Evolutionary conservation across 2,113 vertebrate genomes (phyloP).

Genomic region (Oplegnathus fasciatus): DNA sequence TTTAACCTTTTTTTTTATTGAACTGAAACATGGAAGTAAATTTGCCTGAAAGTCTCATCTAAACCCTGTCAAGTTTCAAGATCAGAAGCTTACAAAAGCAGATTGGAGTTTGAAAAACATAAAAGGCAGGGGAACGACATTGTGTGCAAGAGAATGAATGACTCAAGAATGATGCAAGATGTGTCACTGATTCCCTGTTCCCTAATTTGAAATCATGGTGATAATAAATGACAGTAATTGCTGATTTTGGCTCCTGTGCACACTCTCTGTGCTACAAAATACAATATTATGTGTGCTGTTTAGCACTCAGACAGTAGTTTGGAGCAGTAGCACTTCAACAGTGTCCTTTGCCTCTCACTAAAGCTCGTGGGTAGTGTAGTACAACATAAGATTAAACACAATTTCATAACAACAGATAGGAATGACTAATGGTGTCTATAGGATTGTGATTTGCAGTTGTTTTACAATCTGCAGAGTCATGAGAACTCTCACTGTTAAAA

Average conservation of each 20-base stretch:
- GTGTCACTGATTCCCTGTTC: slow-evolving; percentile 5
- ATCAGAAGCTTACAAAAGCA: slow-evolving; percentile 24
- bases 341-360: not conserved
- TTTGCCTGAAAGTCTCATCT: slow-evolving; percentile 20
- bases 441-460: not conserved
- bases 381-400: not conserved
- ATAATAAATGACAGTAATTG: not conserved
- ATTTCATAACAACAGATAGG: not conserved
- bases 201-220: not conserved
- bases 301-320: not conserved
- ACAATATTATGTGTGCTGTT: not conserved
- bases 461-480: not conserved
- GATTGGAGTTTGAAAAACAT: not conserved
- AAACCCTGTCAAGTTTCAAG: not conserved
- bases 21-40: slow-evolving; percentile 59
- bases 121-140: not conserved
- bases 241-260: not conserved
- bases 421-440: not conserved
- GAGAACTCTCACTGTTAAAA: not conserved
- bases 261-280: not conserved
- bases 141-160: slow-evolving; percentile 10
- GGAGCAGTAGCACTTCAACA: not conserved
- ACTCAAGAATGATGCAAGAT: slow-evolving; percentile 53
- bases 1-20: slow-evolving; percentile 13
- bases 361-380: not conserved